Conservation (phyloP, 2,888 invertebrate genomes). For the Palloptera scutellata region DNA sequence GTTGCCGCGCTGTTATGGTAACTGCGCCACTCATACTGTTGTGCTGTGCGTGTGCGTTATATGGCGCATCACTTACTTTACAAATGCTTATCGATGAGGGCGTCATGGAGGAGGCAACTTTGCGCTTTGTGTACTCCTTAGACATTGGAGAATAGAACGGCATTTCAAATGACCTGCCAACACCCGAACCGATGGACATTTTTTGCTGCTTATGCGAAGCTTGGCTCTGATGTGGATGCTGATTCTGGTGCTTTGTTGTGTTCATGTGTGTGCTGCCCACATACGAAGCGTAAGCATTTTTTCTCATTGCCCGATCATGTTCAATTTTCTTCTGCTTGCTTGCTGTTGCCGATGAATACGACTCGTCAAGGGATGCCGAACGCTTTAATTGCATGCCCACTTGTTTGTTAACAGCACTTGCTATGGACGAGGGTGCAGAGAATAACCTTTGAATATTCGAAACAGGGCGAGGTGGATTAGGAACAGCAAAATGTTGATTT, state of each 20-base stretch:
- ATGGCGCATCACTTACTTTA: slow-evolving; percentile 29
- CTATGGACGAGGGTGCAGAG: slow-evolving; percentile 55
- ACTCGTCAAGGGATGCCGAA: slow-evolving; percentile 57
- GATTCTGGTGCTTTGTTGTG: slow-evolving; percentile 1
- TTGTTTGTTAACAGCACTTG: slow-evolving; percentile 59
- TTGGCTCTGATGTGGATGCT: background rate
- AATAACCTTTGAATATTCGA: slow-evolving; percentile 42
- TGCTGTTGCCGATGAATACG: slow-evolving; percentile 38
- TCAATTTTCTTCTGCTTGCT: slow-evolving; percentile 52
- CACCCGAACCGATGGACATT: slow-evolving; percentile 31
- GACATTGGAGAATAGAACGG: slow-evolving; percentile 49
- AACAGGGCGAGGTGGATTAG: slow-evolving; percentile 49
- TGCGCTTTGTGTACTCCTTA: slow-evolving; percentile 46
- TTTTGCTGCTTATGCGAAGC: slow-evolving; percentile 15
- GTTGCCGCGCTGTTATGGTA: slow-evolving; percentile 42
- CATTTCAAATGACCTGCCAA: slow-evolving; percentile 40
- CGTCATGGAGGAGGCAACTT: slow-evolving; percentile 35
- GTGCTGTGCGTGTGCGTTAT: slow-evolving; percentile 29
- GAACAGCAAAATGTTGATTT: slow-evolving; percentile 54
- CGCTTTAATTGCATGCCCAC: slow-evolving; percentile 51
- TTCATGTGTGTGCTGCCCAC: slow-evolving; percentile 6
- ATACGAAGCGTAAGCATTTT: slow-evolving; percentile 39
- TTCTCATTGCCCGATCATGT: slow-evolving; percentile 43
- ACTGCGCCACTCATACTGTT: slow-evolving; percentile 32
- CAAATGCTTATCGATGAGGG: slow-evolving; percentile 31